These are phyloP conservation scores for Sinocyclocheilus anshuiensis DNA, from an alignment of 2,113 vertebrate genomes.

Conservation along the genomic window DNA sequence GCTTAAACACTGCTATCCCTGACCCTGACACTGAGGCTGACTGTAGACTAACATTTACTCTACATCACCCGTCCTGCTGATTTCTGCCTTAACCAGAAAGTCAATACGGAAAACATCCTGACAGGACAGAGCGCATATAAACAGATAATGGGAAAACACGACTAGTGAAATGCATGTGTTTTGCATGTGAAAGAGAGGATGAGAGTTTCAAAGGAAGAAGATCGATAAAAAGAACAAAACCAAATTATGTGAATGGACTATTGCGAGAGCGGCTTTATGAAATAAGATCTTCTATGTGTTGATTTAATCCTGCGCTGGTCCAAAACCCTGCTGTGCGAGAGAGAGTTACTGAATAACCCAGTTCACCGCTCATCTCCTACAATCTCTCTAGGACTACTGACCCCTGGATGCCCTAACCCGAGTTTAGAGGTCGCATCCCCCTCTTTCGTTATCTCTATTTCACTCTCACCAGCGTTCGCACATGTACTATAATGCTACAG, in stretches of 20 bases:
- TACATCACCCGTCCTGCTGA: slow-evolving; percentile 32
- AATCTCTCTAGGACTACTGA: slow-evolving; percentile 46
- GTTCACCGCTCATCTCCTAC: slow-evolving; percentile 39
- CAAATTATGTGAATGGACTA: slow-evolving; percentile 1
- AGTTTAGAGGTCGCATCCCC: slow-evolving; percentile 30
- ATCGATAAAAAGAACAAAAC: slow-evolving; percentile 12
- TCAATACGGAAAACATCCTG: slow-evolving; percentile 37
- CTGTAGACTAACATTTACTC: slow-evolving; percentile 28
- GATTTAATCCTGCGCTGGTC: slow-evolving; percentile 41
- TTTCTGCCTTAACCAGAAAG: slow-evolving; percentile 23
- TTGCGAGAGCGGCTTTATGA: not conserved
- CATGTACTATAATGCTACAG: not conserved
- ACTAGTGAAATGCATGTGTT: no score
- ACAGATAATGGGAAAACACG: not conserved
- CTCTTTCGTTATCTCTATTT: slow-evolving; percentile 30
- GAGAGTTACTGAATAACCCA: slow-evolving; percentile 58
- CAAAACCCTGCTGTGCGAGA: slow-evolving; percentile 47
- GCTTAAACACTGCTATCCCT: slow-evolving; percentile 43
- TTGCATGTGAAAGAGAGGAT: not conserved
- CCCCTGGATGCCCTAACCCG: slow-evolving; percentile 43
- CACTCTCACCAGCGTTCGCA: not conserved
- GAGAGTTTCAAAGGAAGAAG: slow-evolving; percentile 4
- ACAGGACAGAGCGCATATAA: slow-evolving; percentile 27
- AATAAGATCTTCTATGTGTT: slow-evolving; percentile 31
- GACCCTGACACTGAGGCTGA: slow-evolving; percentile 17